Base-by-base conservation (phyloP, 2,113 vertebrate species). In the Ochotona curzoniae region DNA sequence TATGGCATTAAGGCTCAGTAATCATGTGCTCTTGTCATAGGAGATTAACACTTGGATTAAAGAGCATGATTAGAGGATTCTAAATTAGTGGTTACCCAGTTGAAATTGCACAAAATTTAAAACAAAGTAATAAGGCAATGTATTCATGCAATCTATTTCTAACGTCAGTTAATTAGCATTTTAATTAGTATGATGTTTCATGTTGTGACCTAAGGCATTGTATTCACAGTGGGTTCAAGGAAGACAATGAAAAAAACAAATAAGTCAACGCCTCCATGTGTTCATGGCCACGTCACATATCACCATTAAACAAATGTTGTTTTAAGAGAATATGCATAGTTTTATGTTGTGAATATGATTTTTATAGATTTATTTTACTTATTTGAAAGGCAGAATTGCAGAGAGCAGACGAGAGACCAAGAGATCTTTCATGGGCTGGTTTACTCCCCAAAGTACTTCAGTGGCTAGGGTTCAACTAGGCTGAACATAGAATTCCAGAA, bases 31-130 rank as follows among this genome's bases (percentile, higher is more conserved):
- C 89, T 96, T 97, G 96, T 97, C 87, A 97, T 97, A 92, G 96
- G 97, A 97, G 97, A 96, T 93, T 96, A 96, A 90, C 93, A 96
- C 96, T 96, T 97, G 97, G 70, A 94, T 97, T 97, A 98, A 97
- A 97, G 93, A 94, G 78, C 60, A 79, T 97, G 97, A 89, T 95
- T 78, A 96, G 80, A 95, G 57, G 87, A 80, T 92, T 93, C 91
- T 78, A 95, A 95, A 97, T 93, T 85, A 91, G 64, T 93, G 74
- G 91, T 94, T 97, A 93, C 70, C 88, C 93, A 87, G 84, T 76
- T 74, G 61, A 94, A 96, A 95, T 94, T 57, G 91, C 35, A 83
- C 35, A 96, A 82, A 96, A 85, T 74, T 92, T 94, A 90, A 92
- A 93, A 94, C 82, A 86, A 84, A 89, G 81, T 89, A 83, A 85